Evolutionary conservation across 2,888 invertebrate genomes (phyloP), one percentile per base, ranked within the genome.

Genomic region (Eristalinus sepulchralis): DNA sequence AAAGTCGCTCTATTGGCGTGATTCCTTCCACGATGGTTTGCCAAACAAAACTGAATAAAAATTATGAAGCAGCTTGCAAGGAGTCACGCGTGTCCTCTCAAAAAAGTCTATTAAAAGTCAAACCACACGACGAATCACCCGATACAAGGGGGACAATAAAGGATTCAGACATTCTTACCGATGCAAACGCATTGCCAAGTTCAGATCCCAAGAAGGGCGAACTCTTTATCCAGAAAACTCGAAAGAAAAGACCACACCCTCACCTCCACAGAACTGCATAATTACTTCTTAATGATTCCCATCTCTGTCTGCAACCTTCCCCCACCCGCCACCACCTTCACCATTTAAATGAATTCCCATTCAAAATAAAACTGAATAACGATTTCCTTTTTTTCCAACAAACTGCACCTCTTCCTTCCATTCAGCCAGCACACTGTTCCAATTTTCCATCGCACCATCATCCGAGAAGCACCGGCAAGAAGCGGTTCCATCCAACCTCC

Each of bases 401-500:
- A 24, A 57, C 22, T 27, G 57, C 57, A 57, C 57, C 24, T 47
- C 24, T 22, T 10, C 22, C 57, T 17, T 17, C 47, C 47, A 47
- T 47, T 9, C 8, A 20, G 31, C 22, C 24, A 27, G 55, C 67
- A 75, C 72, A 83, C 83, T 68, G 68, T 77, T 72, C 67, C 62
- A 63, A 77, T 76, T 36, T 72, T 17, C 57, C 20, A 57, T 57
- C 59, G 53, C 27, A 70, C 27, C 17, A 17, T n/a, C 47, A 47
- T 5, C 8, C 13, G 2, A 39, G n/a, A 22, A 64, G 13, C 11
- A 6, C 5, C 11, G 66, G 36, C 34, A 53, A 22, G 13, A 27
- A 27, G 27, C 2, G 5, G 27, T 5, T 22, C 63, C n/a, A 20
- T 11, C 47, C 3, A 57, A 24, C n/a, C 22, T 13, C 2, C 22